phyloP scores from a whole-genome alignment of 2,888 invertebrate genomes.

The Amiota minor region DNA sequence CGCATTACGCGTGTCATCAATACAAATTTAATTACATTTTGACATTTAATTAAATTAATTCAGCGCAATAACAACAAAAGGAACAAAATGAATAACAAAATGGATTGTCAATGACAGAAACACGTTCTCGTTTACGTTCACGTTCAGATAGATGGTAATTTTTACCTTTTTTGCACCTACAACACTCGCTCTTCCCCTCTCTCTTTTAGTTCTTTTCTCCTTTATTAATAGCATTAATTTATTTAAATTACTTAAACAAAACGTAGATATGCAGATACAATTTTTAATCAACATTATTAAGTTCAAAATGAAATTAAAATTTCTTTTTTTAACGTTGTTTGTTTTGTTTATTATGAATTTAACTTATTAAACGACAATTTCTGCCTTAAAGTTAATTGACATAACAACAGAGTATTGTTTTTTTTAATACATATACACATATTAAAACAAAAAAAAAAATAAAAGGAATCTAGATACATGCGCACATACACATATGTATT shows the following conservation, averaged over 20 bases:
- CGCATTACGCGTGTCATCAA: slow-evolving; percentile 48
- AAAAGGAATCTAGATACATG: neutral
- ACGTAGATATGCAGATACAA: neutral
- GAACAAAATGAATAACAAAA: slow-evolving; percentile 37
- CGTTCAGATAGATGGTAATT: neutral
- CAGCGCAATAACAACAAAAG: slow-evolving; percentile 27
- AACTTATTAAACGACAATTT: neutral
- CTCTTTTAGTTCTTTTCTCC: slow-evolving; percentile 9
- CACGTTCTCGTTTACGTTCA: neutral
- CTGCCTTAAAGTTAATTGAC: slow-evolving; percentile 23
- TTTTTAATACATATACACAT: no score
- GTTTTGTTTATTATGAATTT: slow-evolving; percentile 15
- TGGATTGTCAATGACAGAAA: slow-evolving; percentile 55
- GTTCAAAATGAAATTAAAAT: slow-evolving; percentile 24
- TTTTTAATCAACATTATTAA: slow-evolving; percentile 28
- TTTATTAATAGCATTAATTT: slow-evolving; percentile 15
- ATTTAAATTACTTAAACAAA: neutral
- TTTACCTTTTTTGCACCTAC: neutral
- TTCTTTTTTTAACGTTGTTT: neutral
- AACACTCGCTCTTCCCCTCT: neutral
- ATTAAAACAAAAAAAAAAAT: neutral
- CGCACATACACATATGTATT: neutral
- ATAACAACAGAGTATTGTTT: neutral
- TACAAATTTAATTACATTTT: slow-evolving; percentile 63
- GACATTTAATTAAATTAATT: slow-evolving; percentile 67